Base-by-base conservation (phyloP, 1,140 invertebrate species). In the Orussus abietinus region DNA sequence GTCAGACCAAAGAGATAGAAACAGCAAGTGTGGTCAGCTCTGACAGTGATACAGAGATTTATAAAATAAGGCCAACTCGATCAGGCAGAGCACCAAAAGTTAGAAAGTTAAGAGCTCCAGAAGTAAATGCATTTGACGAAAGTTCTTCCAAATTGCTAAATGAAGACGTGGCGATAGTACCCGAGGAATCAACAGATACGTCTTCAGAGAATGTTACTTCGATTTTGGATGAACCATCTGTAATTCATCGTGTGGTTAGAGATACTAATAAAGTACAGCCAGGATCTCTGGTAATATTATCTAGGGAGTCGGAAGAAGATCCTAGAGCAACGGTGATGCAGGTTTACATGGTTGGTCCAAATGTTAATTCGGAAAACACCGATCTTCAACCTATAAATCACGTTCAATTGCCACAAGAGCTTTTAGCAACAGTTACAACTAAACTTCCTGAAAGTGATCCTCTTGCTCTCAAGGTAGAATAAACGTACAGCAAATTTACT, bases 271-370 rank as follows among this genome's bases (percentile, higher is more conserved):
- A 64, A 13, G 64, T 69, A 6, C 58, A 69, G 40, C 69, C 71
- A 4, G 70, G 71, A 32, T 71, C 71, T 5, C 45, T 74, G 5
- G 62, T 75, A 2, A 66, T 75, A 38, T 46, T 75, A 5, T 62
- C 66, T 2, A 66, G 66, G 4, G 59, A 69, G 40, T 65, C 57
- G n/a, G 11, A 41, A 0, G 62, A 60, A 2, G 53, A 71, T 40
- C 67, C 72, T 13, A 66, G 59, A 4, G 62, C 71, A 51, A 70
- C 54, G 21, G 51, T 65, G 14, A 43, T 72, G 7, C 65, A 75
- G 44, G 63, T 74, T 42, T 75, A 66, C 11, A 72, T 74, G 69
- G 67, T 75, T 4, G 60, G 57, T 33, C 52, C 66, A 0, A 59
- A 58, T 31, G 15, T 44, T 10, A 50, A 63, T 14, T 13, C 34